phyloP scores from a whole-genome alignment of 2,113 vertebrate genomes.

The Chloropsis hardwickii region DNA sequence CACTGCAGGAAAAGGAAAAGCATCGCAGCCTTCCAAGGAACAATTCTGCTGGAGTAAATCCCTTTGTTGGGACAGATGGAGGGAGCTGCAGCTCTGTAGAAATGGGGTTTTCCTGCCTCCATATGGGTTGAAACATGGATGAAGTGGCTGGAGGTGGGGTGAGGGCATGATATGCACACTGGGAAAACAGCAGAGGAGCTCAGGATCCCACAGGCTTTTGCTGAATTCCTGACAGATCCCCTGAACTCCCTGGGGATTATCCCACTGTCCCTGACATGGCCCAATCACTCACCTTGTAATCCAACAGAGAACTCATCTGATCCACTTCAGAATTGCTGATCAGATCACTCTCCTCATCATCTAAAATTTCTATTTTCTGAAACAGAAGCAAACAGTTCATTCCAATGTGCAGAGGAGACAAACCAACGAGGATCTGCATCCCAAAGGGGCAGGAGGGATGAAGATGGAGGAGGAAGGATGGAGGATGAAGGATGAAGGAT shows the following conservation, averaged over 20 bases:
- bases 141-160: not conserved
- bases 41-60: not conserved
- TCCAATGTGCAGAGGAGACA: accelerated
- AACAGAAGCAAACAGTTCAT: not conserved
- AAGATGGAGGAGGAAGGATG: not conserved
- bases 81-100: not conserved
- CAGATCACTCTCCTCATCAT: slow-evolving; percentile 85
- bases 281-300: slow-evolving; percentile 84
- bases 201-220: not conserved
- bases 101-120: not conserved
- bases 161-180: not conserved
- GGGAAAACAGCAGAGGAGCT: not conserved
- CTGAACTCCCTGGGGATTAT: not conserved
- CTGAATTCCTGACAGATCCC: not conserved
- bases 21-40: accelerated
- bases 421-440: accelerated
- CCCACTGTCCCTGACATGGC: not conserved
- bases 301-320: slow-evolving; percentile 89
- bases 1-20: accelerated
- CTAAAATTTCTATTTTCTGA: slow-evolving; percentile 94
- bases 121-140: not conserved
- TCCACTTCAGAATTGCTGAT: slow-evolving; percentile 87
- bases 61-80: not conserved
- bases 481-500: not conserved
- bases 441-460: not conserved